Evolutionary conservation across 2,113 vertebrate genomes (phyloP), one percentile per base, ranked within the genome.

Genomic region (Casuarius casuarius): DNA sequence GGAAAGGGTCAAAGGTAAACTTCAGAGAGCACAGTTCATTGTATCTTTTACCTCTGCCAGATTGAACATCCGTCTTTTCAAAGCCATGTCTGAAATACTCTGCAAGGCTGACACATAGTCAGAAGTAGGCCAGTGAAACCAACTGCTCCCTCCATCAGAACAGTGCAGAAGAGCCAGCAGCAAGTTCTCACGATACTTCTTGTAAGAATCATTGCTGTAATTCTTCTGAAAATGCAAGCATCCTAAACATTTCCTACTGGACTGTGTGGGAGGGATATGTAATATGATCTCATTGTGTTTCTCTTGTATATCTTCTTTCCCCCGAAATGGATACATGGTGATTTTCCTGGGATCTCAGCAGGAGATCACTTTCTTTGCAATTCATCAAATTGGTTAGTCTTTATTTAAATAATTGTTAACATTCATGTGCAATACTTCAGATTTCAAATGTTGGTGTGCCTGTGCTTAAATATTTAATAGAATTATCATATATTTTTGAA

Each of bases 381-480:
- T 93, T 92, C 56, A 82, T 90, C 56, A 75, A 49, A 87, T 12
- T 77, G 9, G 9, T 18, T 70, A 33, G 77, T 75, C 17, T 90
- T 72, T 72, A 44, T 81, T 90, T 77, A 74, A 80, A n/a, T 33
- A 88, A 86, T 1, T 0, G 0, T 78, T 95, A 89, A 68, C 9
- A 8, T 65, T 81, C 86, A 49, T 93, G 78, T 75, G 42, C n/a
- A 40, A 28, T 72, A 31, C 17, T 72, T 89, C 7, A 26, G 10
- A 46, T 76, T 51, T 92, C 48, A 84, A 75, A 26, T 84, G 58
- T 19, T 89, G 40, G 5, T 19, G 40, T 94, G 84, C 40, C 33
- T 70, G 38, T 90, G 13, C 75, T 95, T 84, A 94, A 92, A 87
- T 79, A 94, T 93, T 92, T 87, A 49, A 8, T 20, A 76, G 52